Evolutionary conservation across 2,113 vertebrate species (phyloP), one percentile per base, ranked within the genome.

Genomic region (Rostratula benghalensis): DNA sequence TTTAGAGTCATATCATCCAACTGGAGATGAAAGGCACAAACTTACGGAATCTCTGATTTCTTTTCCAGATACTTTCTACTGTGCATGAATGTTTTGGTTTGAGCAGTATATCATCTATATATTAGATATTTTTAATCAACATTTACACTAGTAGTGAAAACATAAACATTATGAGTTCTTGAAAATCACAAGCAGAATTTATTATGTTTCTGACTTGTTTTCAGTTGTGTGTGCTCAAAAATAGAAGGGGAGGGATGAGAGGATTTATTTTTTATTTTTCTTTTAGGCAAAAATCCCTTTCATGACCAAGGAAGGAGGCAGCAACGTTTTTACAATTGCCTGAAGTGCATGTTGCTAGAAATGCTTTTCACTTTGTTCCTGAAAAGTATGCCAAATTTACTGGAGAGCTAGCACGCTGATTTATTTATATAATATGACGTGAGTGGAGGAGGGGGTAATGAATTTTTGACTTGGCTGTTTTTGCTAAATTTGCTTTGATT

Each of bases 361-460:
- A 87, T 82, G 1, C 80, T 94, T 86, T 92, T 93, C 77, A 89
- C 48, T 93, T 82, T 97, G 93, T 94, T 96, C 95, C 93, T 96
- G 96, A 87, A 95, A 95, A 96, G 92, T 73, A 56, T 92, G 89
- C 81, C 87, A 90, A n/a, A 45, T 89, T 92, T 79, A 70, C 78
- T 92, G 91, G 91, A 93, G 78, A 93, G 83, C 67, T 76, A 87
- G 57, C 39, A 39, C 0, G 2, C 69, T 70, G 61, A 61, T 94
- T 91, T 94, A 94, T 90, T 96, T 92, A 39, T 79, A 48, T 73
- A 87, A 69, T 60, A n/a, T 68, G 69, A 73, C 3, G 6, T 57
- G 65, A 87, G 83, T 0, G 9, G 71, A 10, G 50, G 27, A 33
- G 35, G 31, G 65, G 30, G 21, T 50, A 54, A 64, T 84, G 27